Conservation (phyloP, 2,888 invertebrate genomes). For the Eupithecia exiguata region DNA sequence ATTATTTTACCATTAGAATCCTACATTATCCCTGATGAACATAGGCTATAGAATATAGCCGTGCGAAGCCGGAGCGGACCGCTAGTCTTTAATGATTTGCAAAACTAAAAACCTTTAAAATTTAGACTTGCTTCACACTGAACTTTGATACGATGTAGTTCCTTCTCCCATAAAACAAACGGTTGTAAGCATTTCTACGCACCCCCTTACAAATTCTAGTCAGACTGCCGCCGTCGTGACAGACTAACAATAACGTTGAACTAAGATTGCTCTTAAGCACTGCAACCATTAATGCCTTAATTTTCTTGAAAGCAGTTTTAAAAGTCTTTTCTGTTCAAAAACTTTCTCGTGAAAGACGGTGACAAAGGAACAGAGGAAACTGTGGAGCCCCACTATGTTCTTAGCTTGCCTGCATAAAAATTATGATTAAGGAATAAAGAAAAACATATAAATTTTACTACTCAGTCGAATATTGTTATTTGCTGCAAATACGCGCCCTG, state of each 20-base stretch:
- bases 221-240: slow-evolving; percentile 24
- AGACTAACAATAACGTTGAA: slow-evolving; percentile 39
- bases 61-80: too few relatives aligned
- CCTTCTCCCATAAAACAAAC: not conserved
- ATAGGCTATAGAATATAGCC: too few relatives aligned
- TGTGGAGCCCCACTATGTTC: slow-evolving; percentile 52
- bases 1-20: too few relatives aligned
- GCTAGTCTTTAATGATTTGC: too few relatives aligned
- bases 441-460: not conserved
- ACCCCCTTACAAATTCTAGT: not conserved
- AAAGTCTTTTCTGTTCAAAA: slow-evolving; percentile 81
- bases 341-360: slow-evolving; percentile 78
- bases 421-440: not conserved
- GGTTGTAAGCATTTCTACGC: not conserved
- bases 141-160: not conserved
- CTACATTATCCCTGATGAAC: too few relatives aligned
- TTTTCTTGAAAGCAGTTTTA: slow-evolving; percentile 82
- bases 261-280: slow-evolving; percentile 60
- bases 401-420: not conserved
- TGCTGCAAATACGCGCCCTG: not conserved
- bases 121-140: not conserved
- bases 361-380: slow-evolving; percentile 67
- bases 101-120: too few relatives aligned
- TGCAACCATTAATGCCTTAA: slow-evolving; percentile 79
- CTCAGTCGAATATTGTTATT: too few relatives aligned